Base-by-base conservation (phyloP, 2,888 invertebrate species). In the Cosmia pyralina region DNA sequence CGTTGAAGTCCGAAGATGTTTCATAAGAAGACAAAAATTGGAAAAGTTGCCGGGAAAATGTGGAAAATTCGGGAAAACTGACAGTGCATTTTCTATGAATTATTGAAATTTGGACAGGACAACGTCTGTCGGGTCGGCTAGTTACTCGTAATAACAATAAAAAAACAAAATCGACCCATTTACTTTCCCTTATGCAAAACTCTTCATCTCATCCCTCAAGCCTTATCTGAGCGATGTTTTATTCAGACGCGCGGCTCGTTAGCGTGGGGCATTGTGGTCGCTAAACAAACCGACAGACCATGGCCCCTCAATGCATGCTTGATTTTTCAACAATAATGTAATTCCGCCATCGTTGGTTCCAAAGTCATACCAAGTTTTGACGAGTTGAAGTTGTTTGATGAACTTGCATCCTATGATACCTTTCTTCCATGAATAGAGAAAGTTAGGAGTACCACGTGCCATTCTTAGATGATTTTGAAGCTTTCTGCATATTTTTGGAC, bases 201-300 rank as follows among this genome's bases (percentile, higher is more conserved):
- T 90, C 90, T 83, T 17, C 71, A 86, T 84, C 92, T 83, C 76
- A 17, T 90, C 38, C 53, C 80, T 85, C 85, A 77, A 22, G 58
- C 85, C 85, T 76, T 69, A 84, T 82, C 84, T 83, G 81, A 85
- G 88, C 91, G 86, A 95, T 96, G 95, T 96, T 95, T 96, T 95
- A 96, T 96, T 95, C 95, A 96, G 94, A 88, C 92, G 88, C 89
- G 92, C 91, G 91, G 93, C 95, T 95, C 96, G 95, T 96, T 95
- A 96, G 94, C 89, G 92, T 90, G 90, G 91, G 88, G 94, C 93
- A 95, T 94, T 95, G 95, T 95, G 94, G 93, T 88, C 93, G 92
- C 94, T 93, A 94, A 94, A 94, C 94, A 95, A 95, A 94, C 94
- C 91, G 87, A 85, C 91, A 90, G 88, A 89, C 89, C 90, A 59